Conservation (phyloP, 1,140 invertebrate genomes). For the Papilio helenus region DNA sequence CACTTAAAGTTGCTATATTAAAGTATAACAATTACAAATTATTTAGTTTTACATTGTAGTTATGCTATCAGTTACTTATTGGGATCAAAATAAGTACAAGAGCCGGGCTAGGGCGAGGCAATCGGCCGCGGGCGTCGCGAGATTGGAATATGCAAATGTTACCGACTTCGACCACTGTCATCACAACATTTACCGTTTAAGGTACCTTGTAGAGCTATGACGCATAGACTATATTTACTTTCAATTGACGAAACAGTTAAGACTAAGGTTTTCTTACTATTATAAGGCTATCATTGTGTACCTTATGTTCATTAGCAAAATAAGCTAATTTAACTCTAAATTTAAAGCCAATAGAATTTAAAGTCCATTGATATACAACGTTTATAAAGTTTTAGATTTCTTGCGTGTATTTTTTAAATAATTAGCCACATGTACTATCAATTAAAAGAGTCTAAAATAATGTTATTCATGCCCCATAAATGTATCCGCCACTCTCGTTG, state of each 20-base stretch:
- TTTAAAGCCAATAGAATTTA: background rate
- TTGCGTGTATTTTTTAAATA: background rate
- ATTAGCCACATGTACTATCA: background rate
- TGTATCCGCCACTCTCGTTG: slow-evolving; percentile 13
- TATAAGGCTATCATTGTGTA: no score
- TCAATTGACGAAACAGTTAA: no score
- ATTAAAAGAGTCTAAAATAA: background rate
- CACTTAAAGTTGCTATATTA: no score
- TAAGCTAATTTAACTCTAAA: no score
- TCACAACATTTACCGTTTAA: slow-evolving; percentile 46
- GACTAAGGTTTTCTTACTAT: no score
- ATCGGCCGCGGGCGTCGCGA: slow-evolving; percentile 56
- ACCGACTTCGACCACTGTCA: slow-evolving; percentile 65
- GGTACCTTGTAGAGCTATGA: background rate
- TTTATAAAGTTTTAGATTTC: background rate
- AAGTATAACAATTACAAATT: no score
- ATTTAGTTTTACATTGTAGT: no score
- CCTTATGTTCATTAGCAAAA: no score
- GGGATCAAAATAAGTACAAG: slow-evolving; percentile 16
- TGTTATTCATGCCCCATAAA: slow-evolving; percentile 6
- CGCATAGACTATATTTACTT: background rate
- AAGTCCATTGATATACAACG: background rate
- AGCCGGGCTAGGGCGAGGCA: slow-evolving; percentile 27
- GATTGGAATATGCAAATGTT: slow-evolving; percentile 79
- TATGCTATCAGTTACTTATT: background rate